Evolutionary conservation across 2,797 vertebrate genomes (phyloP).

Genomic region (Centroberyx gerrardi): DNA sequence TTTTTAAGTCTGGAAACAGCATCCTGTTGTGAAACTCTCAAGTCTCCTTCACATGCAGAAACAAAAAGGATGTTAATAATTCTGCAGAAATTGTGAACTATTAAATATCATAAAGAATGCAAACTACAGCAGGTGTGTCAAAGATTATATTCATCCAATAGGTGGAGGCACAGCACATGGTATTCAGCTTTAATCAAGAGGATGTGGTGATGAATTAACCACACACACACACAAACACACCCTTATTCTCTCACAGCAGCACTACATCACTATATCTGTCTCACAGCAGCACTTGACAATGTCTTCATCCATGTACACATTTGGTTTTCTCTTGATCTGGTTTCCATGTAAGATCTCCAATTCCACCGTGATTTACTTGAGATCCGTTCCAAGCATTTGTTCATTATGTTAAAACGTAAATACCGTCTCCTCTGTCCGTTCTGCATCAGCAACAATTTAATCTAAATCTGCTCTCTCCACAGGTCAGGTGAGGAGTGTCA

Average conservation of each 20-base stretch:
- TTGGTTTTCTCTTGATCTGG: conserved; percentile 37
- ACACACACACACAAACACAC: too few relatives aligned
- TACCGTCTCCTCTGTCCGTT: neutral
- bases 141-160: conserved; percentile 36
- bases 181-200: neutral
- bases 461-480: conserved; percentile 21
- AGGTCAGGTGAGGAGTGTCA: conserved; percentile 53
- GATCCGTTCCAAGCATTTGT: neutral
- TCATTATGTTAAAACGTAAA: accelerated
- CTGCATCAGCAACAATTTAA: neutral
- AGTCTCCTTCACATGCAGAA: too few relatives aligned
- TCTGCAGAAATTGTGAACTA: too few relatives aligned
- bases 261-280: too few relatives aligned
- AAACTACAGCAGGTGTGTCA: neutral
- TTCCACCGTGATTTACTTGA: neutral
- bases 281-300: conserved; percentile 29
- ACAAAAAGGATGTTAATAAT: too few relatives aligned
- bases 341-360: conserved; percentile 46
- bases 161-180: conserved; percentile 57
- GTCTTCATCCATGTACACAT: conserved; percentile 2
- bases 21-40: too few relatives aligned
- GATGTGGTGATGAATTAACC: too few relatives aligned
- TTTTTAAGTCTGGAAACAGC: too few relatives aligned
- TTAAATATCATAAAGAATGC: neutral
- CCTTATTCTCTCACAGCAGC: too few relatives aligned